These are phyloP conservation scores for Eustalomyia histrio DNA, from an alignment of 2,888 invertebrate species.

Conservation along the genomic window DNA sequence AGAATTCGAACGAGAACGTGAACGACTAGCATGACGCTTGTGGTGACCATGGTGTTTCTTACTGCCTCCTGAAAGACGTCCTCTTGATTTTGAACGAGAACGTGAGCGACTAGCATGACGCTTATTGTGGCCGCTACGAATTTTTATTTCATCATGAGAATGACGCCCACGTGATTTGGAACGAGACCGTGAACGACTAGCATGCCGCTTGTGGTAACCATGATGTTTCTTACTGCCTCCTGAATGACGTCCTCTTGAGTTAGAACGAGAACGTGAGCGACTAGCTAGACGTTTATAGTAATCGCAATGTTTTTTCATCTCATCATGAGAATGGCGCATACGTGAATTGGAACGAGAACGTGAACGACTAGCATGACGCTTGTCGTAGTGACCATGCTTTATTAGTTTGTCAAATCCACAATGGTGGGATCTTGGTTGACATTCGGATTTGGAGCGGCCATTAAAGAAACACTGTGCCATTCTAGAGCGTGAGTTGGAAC, in stretches of 20 bases:
- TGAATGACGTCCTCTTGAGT: conserved; percentile 3
- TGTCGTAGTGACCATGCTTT: conserved; percentile 8
- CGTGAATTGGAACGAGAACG: conserved; percentile 28
- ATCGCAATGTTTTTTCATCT: not conserved
- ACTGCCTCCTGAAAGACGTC: not conserved
- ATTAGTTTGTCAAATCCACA: conserved; percentile 23
- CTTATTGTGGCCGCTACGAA: not conserved
- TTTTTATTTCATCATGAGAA: not conserved
- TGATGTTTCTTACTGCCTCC: conserved; percentile 13
- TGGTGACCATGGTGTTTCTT: conserved; percentile 3
- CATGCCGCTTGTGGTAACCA: conserved; percentile 27
- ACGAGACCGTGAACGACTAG: conserved; percentile 34
- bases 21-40: conserved; percentile 31
- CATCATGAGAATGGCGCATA: not conserved
- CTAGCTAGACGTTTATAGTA: conserved; percentile 14
- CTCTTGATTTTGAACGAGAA: conserved; percentile 39
- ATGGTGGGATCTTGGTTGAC: conserved; percentile 1
- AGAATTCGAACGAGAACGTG: conserved; percentile 23
- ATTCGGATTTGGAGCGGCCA: not conserved
- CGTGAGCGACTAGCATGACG: conserved; percentile 19
- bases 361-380: conserved; percentile 29
- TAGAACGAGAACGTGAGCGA: conserved; percentile 33
- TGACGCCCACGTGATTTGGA: conserved; percentile 13
- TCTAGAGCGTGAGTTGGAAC: conserved; percentile 48
- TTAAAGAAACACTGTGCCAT: conserved; percentile 18